Base-by-base conservation (phyloP, 2,888 invertebrate genomes). In the Diarsia rubi region DNA sequence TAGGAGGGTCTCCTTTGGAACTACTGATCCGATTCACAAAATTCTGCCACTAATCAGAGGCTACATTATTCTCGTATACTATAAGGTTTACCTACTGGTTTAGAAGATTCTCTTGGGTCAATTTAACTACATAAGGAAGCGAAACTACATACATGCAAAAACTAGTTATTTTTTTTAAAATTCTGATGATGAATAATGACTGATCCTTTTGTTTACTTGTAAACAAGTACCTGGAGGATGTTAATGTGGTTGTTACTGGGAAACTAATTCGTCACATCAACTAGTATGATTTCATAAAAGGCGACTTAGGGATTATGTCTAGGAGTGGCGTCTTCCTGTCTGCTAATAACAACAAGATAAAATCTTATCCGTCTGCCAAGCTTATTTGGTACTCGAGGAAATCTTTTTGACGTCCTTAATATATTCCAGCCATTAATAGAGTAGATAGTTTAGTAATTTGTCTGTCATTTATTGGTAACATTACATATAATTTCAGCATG, bases 291-390 rank as follows among this genome's bases (percentile, higher is more conserved):
- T n/a, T 45, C 45, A 42, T 74, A 75, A 75, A 63, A 75, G 44
- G 31, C 60, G 6, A 47, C 16, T 8, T 1, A 45, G 24, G 45
- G 54, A 45, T 63, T 27, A 75, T 49, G 63, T 52, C 75, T 42
- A 27, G 63, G 27, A 75, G n/a, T 52, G 75, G 74, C 63, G 54
- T n/a, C 62, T 45, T 75, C 21, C 24, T 45, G 52, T 63, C 52
- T 75, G 19, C 74, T 63, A 74, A 45, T 75, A 45, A 37, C 60
- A 45, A 62, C 24, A 45, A 0, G 27, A 16, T 37, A 52, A 31
- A 31, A 49, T 1, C n/a, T 52, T 60, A 52, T 49, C 21, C n/a
- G 2, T 4, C 21, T 24, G 16, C 12, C 21, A 62, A 52, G 44
- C 44, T 47, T 59, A 59, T 31, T 59, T 11, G 9, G 19, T 59